A percentile compares a stretch with the other conserved stretches of the same genome.
Evolutionary conservation across 2,113 vertebrate species (phyloP).

Genomic region (Tympanuchus pallidicinctus): DNA sequence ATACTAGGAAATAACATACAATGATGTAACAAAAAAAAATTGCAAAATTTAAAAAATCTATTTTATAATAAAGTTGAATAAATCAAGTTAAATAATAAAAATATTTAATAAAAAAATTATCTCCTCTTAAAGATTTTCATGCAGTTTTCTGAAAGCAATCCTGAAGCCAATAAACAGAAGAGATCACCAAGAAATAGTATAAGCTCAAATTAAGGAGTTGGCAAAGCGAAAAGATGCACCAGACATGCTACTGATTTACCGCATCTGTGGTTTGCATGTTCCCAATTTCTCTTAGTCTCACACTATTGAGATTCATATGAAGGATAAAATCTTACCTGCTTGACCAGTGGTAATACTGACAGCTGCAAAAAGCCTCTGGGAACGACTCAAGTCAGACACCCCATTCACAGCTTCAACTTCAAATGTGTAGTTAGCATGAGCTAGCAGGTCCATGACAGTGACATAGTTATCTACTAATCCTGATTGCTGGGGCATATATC

Average conservation of each 20-base stretch:
- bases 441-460: conserved; percentile 92
- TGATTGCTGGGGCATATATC: conserved; percentile 91
- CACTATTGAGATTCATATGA: neutral
- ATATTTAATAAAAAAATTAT: no score
- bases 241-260: conserved; percentile 35
- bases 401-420: conserved; percentile 99
- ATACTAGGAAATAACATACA: neutral
- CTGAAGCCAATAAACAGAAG: neutral
- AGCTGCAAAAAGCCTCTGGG: conserved; percentile 95
- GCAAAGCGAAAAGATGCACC: conserved; percentile 16
- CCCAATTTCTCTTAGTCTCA: conserved; percentile 5
- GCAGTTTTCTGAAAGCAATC: conserved; percentile 12
- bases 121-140: neutral
- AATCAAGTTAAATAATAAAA: no score
- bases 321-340: conserved; percentile 88
- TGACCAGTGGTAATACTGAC: conserved; percentile 97
- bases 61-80: neutral
- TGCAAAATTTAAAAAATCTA: neutral
- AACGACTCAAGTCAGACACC: conserved; percentile 95
- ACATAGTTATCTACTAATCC: conserved; percentile 94
- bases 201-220: conserved; percentile 22
- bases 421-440: conserved; percentile 97
- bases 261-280: conserved; percentile 21
- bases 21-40: neutral
- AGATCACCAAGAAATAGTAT: neutral